A percentile compares a stretch with the other conserved stretches of the same genome.
phyloP scores from a whole-genome alignment of 1,140 invertebrate species.

The Potamilus streckersoni region DNA sequence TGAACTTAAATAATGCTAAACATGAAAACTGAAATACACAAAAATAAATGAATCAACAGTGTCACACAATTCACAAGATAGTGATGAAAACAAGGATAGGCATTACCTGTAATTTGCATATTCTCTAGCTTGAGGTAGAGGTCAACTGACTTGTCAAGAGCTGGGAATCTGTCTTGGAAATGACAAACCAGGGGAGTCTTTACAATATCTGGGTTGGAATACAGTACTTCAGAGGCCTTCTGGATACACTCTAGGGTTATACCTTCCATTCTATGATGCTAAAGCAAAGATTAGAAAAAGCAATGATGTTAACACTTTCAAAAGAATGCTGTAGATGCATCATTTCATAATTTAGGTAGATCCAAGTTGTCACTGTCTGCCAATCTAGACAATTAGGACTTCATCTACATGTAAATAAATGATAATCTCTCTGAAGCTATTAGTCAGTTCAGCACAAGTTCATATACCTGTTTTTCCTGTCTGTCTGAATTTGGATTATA shows the following conservation, averaged over 20 bases:
- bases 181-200: conserved; percentile 46
- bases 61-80: neutral
- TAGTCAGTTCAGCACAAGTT: too few relatives aligned
- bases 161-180: conserved; percentile 42
- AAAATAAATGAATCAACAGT: neutral
- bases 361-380: too few relatives aligned
- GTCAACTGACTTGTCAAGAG: conserved; percentile 34
- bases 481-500: too few relatives aligned
- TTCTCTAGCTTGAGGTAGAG: conserved; percentile 60
- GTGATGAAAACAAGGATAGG: neutral
- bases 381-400: too few relatives aligned
- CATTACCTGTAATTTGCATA: conserved; percentile 58
- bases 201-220: conserved; percentile 32
- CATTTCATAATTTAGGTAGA: too few relatives aligned
- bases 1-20: neutral
- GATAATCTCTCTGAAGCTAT: too few relatives aligned
- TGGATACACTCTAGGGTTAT: conserved; percentile 41
- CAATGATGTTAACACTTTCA: too few relatives aligned
- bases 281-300: too few relatives aligned
- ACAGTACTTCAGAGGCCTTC: conserved; percentile 29
- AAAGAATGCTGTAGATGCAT: too few relatives aligned
- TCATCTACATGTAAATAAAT: too few relatives aligned
- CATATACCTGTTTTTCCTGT: too few relatives aligned
- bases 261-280: neutral
- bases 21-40: neutral